Evolutionary conservation across 2,797 vertebrate genomes (phyloP).

Genomic region (Chanos chanos): DNA sequence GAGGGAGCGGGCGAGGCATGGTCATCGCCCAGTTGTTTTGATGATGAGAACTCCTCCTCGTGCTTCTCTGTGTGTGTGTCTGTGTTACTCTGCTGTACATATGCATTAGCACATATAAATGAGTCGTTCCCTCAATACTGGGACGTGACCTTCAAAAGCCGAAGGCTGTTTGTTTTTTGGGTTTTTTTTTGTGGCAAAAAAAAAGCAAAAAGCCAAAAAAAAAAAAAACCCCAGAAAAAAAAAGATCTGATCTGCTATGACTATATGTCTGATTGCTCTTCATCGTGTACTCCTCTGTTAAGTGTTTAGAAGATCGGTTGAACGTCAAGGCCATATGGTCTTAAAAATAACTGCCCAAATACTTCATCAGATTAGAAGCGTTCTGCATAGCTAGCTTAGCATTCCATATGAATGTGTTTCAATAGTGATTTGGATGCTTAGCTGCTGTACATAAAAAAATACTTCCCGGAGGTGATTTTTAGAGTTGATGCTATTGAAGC

Average conservation of each 20-base stretch:
- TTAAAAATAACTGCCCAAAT: neutral
- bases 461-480: too few relatives aligned
- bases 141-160: too few relatives aligned
- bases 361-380: neutral
- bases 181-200: too few relatives aligned
- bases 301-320: neutral
- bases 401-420: neutral
- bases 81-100: slow-evolving; percentile 1
- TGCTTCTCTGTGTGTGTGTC: neutral
- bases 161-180: too few relatives aligned
- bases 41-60: slow-evolving; percentile 3
- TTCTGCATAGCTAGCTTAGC: neutral
- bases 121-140: too few relatives aligned
- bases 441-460: too few relatives aligned
- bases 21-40: slow-evolving; percentile 22
- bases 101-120: neutral
- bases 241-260: too few relatives aligned
- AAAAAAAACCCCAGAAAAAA: too few relatives aligned
- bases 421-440: neutral
- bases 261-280: too few relatives aligned
- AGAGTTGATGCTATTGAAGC: too few relatives aligned
- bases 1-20: slow-evolving; percentile 21
- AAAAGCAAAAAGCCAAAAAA: too few relatives aligned
- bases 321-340: neutral
- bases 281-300: too few relatives aligned